Evolutionary conservation across 2,888 invertebrate genomes (phyloP).

Genomic region (Lithophane socia): DNA sequence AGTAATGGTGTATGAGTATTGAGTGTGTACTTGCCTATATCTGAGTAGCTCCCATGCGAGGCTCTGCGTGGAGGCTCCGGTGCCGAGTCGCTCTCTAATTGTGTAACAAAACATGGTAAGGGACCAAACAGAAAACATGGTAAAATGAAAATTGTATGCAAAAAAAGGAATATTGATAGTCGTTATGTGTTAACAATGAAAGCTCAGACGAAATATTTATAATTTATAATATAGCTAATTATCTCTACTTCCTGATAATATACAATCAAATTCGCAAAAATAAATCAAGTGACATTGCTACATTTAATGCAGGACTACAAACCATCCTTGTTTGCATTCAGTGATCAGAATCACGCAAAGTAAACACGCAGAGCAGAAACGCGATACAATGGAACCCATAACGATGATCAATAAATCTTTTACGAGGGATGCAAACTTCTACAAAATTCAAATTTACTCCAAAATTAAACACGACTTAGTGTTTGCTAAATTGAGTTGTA

Average conservation of each 20-base stretch:
- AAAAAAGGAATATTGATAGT: conserved; percentile 65
- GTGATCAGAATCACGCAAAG: conserved; percentile 49
- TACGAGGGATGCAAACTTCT: conserved; percentile 69
- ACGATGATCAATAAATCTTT: conserved; percentile 81
- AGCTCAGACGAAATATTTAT: conserved; percentile 40
- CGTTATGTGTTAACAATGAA: conserved; percentile 59
- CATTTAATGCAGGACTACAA: conserved; percentile 61
- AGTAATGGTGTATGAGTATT: conserved; percentile 32
- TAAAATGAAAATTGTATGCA: conserved; percentile 63
- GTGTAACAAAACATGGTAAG: conserved; percentile 82
- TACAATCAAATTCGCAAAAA: conserved; percentile 15
- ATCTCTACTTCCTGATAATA: background rate
- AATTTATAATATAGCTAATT: conserved; percentile 2
- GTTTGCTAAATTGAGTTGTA: conserved; percentile 63
- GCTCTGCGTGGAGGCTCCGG: conserved; percentile 92
- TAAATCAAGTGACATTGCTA: conserved; percentile 22
- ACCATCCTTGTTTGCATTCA: conserved; percentile 55
- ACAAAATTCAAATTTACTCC: conserved; percentile 78
- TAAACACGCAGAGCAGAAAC: conserved; percentile 76
- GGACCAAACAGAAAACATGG: conserved; percentile 74
- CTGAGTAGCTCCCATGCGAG: conserved; percentile 88
- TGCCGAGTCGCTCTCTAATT: conserved; percentile 91
- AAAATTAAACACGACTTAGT: conserved; percentile 79
- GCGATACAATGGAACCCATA: conserved; percentile 70
- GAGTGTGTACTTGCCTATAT: conserved; percentile 88